These are phyloP conservation scores for Stenotaenia linearis DNA, from an alignment of 2,888 invertebrate species.

Conservation along the genomic window DNA sequence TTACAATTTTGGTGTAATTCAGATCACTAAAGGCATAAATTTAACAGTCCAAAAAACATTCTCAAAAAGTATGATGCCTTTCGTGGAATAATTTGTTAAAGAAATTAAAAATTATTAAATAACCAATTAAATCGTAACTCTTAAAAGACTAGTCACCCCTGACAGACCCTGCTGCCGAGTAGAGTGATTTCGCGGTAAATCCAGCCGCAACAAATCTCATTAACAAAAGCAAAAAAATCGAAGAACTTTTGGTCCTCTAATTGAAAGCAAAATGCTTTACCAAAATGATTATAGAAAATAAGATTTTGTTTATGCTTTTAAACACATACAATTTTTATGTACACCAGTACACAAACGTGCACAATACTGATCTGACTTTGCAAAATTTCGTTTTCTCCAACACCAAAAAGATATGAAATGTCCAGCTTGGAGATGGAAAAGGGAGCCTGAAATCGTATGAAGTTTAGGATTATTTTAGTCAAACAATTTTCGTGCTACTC, in stretches of 20 bases:
- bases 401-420: background rate
- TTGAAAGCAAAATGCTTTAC: background rate
- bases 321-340: conserved; percentile 15
- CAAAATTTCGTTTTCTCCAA: background rate
- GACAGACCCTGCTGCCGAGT: conserved; percentile 32
- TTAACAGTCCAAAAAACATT: background rate
- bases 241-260: background rate
- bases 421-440: background rate
- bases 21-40: background rate
- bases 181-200: background rate
- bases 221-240: background rate
- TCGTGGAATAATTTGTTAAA: background rate
- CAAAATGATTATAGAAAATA: background rate
- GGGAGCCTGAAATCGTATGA: background rate
- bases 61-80: background rate
- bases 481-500: background rate
- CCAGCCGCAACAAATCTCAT: background rate
- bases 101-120: background rate
- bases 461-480: background rate
- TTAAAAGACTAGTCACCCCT: background rate
- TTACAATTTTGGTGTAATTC: background rate
- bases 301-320: background rate
- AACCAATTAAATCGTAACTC: background rate
- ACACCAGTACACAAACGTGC: background rate
- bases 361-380: conserved; percentile 2